Evolutionary conservation across 2,113 vertebrate species (phyloP).

Genomic region (Rutilus rutilus): DNA sequence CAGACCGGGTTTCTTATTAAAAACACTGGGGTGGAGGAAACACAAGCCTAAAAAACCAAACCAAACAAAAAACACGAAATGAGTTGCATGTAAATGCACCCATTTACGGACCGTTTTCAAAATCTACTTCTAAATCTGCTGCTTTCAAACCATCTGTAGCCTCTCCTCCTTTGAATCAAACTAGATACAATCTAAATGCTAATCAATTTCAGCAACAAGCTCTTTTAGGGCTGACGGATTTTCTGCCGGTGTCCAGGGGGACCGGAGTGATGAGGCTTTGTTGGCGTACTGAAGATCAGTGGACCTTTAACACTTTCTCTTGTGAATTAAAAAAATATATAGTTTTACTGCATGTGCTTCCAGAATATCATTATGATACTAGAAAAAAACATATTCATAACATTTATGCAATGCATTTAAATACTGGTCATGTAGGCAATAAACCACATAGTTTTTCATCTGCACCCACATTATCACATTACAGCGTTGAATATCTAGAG

Average conservation of each 20-base stretch:
- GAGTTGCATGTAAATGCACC: slow-evolving; percentile 39
- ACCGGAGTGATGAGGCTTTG: slow-evolving; percentile 43
- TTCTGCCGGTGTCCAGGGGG: slow-evolving; percentile 43
- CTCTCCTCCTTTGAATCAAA: slow-evolving; percentile 49
- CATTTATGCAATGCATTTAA: background rate
- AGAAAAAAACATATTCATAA: background rate
- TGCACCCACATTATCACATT: background rate
- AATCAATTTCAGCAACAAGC: slow-evolving; percentile 57
- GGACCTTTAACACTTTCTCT: slow-evolving; percentile 13
- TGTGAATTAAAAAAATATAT: background rate
- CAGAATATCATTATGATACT: background rate
- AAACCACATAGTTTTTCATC: background rate
- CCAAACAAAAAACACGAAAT: background rate
- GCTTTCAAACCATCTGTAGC: slow-evolving; percentile 44
- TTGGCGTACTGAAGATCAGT: slow-evolving; percentile 43
- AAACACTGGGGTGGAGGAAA: background rate
- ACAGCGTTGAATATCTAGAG: background rate
- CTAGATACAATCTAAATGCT: slow-evolving; percentile 64
- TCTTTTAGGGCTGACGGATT: slow-evolving; percentile 45
- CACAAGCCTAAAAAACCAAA: background rate
- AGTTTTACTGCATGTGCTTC: background rate
- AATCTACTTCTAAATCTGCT: slow-evolving; percentile 40
- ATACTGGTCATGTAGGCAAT: background rate
- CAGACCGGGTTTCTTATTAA: background rate
- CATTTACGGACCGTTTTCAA: slow-evolving; percentile 50